These are phyloP conservation scores for Invenusta paracnida DNA, from an alignment of 2,888 invertebrate genomes.

Conservation along the genomic window DNA sequence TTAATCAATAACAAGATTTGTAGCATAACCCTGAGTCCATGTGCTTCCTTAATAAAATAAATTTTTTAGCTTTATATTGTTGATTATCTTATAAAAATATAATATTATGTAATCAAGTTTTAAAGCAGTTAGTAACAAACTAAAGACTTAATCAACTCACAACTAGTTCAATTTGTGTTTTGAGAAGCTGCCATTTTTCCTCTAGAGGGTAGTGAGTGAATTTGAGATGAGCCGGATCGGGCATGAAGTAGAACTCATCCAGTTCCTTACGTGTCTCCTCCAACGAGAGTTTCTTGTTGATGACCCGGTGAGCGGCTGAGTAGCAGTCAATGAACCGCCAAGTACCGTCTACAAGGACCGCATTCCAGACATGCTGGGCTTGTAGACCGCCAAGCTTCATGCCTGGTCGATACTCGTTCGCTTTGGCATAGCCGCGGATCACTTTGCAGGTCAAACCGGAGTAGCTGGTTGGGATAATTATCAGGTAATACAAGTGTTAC, in stretches of 20 bases:
- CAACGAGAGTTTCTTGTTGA: slow-evolving; percentile 54
- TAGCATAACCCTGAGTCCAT: too few relatives aligned
- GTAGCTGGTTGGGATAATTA: background rate
- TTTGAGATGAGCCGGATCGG: slow-evolving; percentile 59
- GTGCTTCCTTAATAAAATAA: too few relatives aligned
- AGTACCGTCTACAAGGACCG: slow-evolving; percentile 12
- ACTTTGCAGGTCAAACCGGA: slow-evolving; percentile 46
- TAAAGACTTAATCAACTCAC: too few relatives aligned
- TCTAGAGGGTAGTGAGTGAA: slow-evolving; percentile 61
- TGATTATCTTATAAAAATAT: too few relatives aligned
- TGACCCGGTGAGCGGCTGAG: slow-evolving; percentile 51
- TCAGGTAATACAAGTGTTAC: too few relatives aligned
- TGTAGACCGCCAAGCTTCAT: slow-evolving; percentile 33
- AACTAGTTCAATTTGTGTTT: background rate
- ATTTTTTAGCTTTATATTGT: too few relatives aligned
- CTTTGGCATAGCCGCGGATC: slow-evolving; percentile 35
- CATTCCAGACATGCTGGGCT: slow-evolving; percentile 39
- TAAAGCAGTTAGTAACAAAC: too few relatives aligned
- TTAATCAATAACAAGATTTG: too few relatives aligned
- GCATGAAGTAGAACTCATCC: slow-evolving; percentile 60
- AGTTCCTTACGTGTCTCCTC: slow-evolving; percentile 54
- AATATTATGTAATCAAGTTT: too few relatives aligned
- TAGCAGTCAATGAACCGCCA: slow-evolving; percentile 34
- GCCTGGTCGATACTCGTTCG: slow-evolving; percentile 30
- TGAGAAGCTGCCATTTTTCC: slow-evolving; percentile 56